Evolutionary conservation across 2,888 invertebrate species (phyloP), one percentile per base, ranked within the genome.

Genomic region (Argyresthia goedartella): DNA sequence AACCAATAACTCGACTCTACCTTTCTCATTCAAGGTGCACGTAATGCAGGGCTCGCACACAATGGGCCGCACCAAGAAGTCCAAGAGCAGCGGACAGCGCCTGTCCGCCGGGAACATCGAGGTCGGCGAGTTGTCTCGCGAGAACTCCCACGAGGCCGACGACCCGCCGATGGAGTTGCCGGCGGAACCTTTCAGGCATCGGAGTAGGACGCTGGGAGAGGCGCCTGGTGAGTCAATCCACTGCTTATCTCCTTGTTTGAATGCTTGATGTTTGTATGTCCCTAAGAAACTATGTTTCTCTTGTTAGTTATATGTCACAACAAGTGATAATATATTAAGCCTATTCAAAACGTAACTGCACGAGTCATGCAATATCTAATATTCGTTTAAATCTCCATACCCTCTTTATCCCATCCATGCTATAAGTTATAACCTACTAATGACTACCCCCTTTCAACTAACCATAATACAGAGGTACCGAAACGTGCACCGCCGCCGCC

Each of bases 161-260:
- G 76, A 84, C 36, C 77, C 76, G 1, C 81, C 82, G 0, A 74
- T 67, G 51, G 76, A 72, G 1, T 65, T 69, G 0, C 77, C 76
- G 6, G 25, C 25, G 8, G 82, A 81, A 49, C 88, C 72, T 49
- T 95, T 96, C 80, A 89, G 96, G 65, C 91, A 92, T 60, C 90
- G 97, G 65, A 96, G 96, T 87, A 96, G 95, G 87, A 97, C 96
- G n/a, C 90, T 96, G 60, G 94, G 95, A 61, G 96, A 97, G 76
- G 89, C 92, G 53, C 89, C 91, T 66, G 94, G 94, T 93, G 46
- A 64, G 71, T 44, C 10, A 44, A 44, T 14, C 15, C 8, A 3
- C 13, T 25, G 3, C 2, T 25, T 25, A 25, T 25, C 25, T 25
- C 6, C 25, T 25, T 25, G 6, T 25, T 25, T 25, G 25, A 25